Conservation (phyloP, 2,888 invertebrate species). For the Pristionchus japonicus region DNA sequence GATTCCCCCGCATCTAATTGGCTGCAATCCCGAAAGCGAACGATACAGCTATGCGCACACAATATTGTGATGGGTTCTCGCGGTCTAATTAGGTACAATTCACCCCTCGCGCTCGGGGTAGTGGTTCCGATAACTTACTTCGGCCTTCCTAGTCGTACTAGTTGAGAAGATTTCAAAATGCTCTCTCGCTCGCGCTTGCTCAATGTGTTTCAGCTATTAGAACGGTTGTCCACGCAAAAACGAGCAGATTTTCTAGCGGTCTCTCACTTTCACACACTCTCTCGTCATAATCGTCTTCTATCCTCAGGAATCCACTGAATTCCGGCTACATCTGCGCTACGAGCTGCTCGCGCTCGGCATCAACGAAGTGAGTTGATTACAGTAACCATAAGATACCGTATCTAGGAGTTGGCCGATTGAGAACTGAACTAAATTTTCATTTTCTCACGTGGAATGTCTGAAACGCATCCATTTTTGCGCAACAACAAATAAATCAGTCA, state of each 20-base stretch:
- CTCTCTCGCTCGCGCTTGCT: too few relatives aligned
- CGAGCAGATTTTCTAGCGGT: neutral
- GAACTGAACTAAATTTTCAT: neutral
- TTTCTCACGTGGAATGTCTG: neutral
- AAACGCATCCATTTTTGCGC: neutral
- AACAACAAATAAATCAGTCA: neutral
- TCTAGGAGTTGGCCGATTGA: neutral
- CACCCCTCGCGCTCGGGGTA: neutral
- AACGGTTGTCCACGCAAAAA: too few relatives aligned
- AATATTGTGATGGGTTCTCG: neutral
- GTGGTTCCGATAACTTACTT: constrained; percentile 4
- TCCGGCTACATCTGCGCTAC: constrained; percentile 92
- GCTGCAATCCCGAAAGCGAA: neutral
- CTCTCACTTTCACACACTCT: neutral
- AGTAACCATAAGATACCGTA: too few relatives aligned
- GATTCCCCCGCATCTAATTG: neutral
- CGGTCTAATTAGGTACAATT: neutral
- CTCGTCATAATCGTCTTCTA: neutral
- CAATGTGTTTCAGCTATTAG: too few relatives aligned
- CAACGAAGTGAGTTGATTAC: constrained; percentile 85
- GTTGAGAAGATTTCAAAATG: neutral
- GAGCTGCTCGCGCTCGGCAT: constrained; percentile 97
- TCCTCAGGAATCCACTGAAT: constrained; percentile 84
- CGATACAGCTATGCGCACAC: neutral
- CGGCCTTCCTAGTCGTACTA: neutral